Percentiles rank a stretch among this genome's conserved stretches.
Evolutionary conservation across 2,113 vertebrate species (phyloP).

Genomic region (Mormyrus iriodes): DNA sequence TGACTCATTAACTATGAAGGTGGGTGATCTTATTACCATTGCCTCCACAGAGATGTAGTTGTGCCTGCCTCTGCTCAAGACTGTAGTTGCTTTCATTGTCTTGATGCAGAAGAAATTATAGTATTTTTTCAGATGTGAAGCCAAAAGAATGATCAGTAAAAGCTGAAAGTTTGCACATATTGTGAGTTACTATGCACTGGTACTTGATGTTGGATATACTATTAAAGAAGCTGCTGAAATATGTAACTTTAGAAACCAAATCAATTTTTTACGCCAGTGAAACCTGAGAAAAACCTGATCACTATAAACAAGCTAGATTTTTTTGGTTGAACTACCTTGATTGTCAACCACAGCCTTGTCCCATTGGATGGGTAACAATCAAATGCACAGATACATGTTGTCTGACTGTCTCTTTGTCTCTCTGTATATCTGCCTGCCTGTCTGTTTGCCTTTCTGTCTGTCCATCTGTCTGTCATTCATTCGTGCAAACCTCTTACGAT

Average conservation of each 20-base stretch:
- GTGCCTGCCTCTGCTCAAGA: conserved; percentile 74
- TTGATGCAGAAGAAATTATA: conserved; percentile 82
- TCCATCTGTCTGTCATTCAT: background rate
- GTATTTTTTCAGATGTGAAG: conserved; percentile 79
- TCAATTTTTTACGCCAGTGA: conserved; percentile 53
- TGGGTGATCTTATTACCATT: conserved; percentile 76
- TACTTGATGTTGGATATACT: conserved; percentile 53
- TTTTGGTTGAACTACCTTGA: conserved; percentile 22
- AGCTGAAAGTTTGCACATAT: background rate
- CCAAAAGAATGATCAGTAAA: background rate
- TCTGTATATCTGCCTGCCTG: too few species aligned
- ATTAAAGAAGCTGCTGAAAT: conserved; percentile 44
- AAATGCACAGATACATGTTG: background rate
- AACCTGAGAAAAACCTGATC: conserved; percentile 48
- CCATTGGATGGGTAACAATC: background rate
- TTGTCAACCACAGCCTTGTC: conserved; percentile 18
- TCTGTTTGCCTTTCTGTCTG: background rate
- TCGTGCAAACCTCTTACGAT: background rate
- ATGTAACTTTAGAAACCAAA: conserved; percentile 54
- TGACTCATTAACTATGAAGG: conserved; percentile 43
- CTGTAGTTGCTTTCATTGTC: conserved; percentile 74
- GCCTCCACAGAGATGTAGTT: conserved; percentile 80
- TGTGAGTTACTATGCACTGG: background rate
- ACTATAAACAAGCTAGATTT: conserved; percentile 21
- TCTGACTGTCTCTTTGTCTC: background rate